Evolutionary conservation across 2,888 invertebrate genomes (phyloP).

Genomic region (Drosophila demipolita): DNA sequence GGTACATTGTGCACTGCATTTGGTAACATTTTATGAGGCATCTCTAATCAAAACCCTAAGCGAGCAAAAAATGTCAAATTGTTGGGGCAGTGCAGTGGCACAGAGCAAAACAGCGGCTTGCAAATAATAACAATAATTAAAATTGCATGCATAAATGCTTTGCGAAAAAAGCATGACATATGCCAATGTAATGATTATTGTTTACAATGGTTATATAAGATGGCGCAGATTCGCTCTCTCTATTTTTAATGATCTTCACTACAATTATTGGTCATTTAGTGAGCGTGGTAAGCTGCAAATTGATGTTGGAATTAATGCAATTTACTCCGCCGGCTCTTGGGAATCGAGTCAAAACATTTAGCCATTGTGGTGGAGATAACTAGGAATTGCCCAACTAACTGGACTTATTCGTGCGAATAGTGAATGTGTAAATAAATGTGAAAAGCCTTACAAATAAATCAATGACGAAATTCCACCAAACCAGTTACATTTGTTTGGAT

Average conservation of each 20-base stretch:
- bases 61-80: constrained; percentile 58
- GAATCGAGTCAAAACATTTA: constrained; percentile 45
- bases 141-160: constrained; percentile 72
- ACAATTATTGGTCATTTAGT: constrained; percentile 43
- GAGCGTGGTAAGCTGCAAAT: neutral
- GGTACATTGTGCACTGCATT: constrained; percentile 24
- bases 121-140: constrained; percentile 76
- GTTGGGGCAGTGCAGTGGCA: constrained; percentile 19
- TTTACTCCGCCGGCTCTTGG: constrained; percentile 20
- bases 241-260: constrained; percentile 17
- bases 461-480: neutral
- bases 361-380: constrained; percentile 12
- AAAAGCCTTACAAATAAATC: neutral
- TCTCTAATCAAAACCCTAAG: constrained; percentile 52
- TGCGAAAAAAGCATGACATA: constrained; percentile 45
- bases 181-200: constrained; percentile 50
- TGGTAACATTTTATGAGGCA: constrained; percentile 62
- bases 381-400: constrained; percentile 9
- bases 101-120: constrained; percentile 60
- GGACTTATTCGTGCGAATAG: neutral
- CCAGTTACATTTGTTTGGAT: neutral
- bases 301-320: constrained; percentile 11
- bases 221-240: constrained; percentile 14
- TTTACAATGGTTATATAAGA: constrained; percentile 51
- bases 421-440: neutral